Percentiles rank a stretch among this genome's conserved stretches.
phyloP scores from a whole-genome alignment of 2,888 invertebrate genomes.

The Tryphoninae sp. region DNA sequence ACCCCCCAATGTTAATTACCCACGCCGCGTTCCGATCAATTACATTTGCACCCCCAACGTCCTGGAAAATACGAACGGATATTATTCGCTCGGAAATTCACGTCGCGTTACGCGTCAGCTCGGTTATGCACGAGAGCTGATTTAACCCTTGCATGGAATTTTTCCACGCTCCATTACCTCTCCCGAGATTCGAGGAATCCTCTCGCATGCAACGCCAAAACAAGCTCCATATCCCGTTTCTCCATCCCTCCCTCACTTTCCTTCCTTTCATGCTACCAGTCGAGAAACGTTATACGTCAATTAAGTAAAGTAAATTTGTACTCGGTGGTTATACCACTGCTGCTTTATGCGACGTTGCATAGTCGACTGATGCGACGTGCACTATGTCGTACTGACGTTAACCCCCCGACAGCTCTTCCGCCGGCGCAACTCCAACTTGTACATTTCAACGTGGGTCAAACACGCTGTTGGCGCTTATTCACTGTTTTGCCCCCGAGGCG shows the following conservation, averaged over 20 bases:
- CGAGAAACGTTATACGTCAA: constrained; percentile 36
- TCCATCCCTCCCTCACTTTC: neutral
- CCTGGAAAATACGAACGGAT: neutral
- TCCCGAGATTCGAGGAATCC: no score
- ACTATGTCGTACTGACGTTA: neutral
- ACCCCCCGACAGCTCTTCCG: neutral
- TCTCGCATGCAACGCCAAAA: no score
- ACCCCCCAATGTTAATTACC: constrained; percentile 17
- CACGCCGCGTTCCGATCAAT: neutral
- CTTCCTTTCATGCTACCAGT: no score
- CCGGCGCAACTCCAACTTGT: constrained; percentile 17
- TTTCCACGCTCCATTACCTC: no score
- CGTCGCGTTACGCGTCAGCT: no score
- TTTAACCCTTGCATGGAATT: no score
- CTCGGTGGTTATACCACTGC: neutral
- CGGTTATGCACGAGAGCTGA: no score
- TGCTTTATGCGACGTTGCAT: neutral
- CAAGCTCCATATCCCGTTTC: neutral
- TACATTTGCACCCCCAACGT: neutral
- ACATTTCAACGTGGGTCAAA: constrained; percentile 38
- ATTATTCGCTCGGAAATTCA: neutral
- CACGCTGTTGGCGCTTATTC: neutral
- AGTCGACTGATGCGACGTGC: constrained; percentile 5
- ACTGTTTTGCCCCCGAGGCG: neutral
- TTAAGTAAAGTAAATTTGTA: constrained; percentile 50